Percentiles rank a stretch among this genome's conserved stretches.
phyloP scores from a whole-genome alignment of 2,888 invertebrate genomes.

The Siphlonurus alternatus region DNA sequence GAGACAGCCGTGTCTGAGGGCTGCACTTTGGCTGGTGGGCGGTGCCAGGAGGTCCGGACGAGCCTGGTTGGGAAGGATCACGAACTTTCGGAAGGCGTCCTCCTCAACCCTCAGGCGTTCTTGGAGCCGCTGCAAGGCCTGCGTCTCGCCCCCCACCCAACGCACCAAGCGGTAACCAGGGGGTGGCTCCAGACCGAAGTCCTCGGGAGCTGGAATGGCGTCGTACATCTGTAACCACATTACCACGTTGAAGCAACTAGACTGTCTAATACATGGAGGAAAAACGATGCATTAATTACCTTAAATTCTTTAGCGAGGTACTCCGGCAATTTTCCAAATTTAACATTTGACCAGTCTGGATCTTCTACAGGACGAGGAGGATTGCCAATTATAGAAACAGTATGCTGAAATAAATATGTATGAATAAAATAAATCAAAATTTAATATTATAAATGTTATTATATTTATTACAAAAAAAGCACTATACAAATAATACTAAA shows the following conservation, averaged over 20 bases:
- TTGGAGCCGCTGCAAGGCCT: constrained; percentile 38
- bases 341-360: constrained; percentile 27
- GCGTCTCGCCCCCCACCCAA: constrained; percentile 49
- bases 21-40: constrained; percentile 50
- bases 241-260: too few relatives aligned
- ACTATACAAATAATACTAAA: not conserved
- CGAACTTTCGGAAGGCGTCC: constrained; percentile 31
- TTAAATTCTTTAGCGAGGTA: constrained; percentile 15
- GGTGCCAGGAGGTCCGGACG: constrained; percentile 47
- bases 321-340: constrained; percentile 31
- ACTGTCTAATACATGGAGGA: too few relatives aligned
- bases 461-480: not conserved
- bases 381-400: constrained; percentile 39
- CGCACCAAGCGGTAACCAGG: constrained; percentile 32
- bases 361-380: constrained; percentile 38
- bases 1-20: constrained; percentile 51
- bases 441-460: too few relatives aligned
- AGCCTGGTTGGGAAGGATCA: constrained; percentile 49
- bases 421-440: not conserved
- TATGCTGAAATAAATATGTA: constrained; percentile 38
- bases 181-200: constrained; percentile 36
- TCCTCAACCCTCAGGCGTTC: constrained; percentile 33
- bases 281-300: too few relatives aligned
- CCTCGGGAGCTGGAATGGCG: constrained; percentile 37
- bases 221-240: constrained; percentile 12